Base-by-base conservation (phyloP, 1,140 invertebrate species). In the Caenorhabditis remanei region DNA sequence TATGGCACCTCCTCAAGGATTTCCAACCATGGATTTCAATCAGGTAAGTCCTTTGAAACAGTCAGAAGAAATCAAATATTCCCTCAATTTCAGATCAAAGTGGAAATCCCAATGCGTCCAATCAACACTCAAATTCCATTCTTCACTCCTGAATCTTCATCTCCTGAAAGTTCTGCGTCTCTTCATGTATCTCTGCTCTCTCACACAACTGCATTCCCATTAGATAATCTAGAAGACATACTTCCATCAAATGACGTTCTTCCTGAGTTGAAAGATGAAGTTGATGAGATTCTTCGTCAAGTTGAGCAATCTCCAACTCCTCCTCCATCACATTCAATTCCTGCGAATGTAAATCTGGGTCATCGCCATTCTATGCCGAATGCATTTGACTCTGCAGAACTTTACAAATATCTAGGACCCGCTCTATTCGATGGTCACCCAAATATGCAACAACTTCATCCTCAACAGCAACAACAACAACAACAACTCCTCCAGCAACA, bases 211-310 rank as follows among this genome's bases (percentile, higher is more conserved):
- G n/a, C 84, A 83, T 85, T 86, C 85, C 85, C 79, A n/a, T 46
- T 84, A n/a, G 71, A 53, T 67, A 56, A 63, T 43, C 41, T 83
- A 4, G 75, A 88, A 56, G 58, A 83, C 19, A 56, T 85, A 56
- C 65, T 87, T 43, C 61, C 86, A 19, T 84, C 21, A 46, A 83
- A 88, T 13, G 83, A 58, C 9, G 58, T 85, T 4, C 85, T 88
- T 32, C 88, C 88, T 9, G 88, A 88, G 41, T 43, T 88, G 40
- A 84, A 85, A 46, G 88, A 89, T 86, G 88, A 89, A 43, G 85
- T 89, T 14, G 88, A 87, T 63, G 88, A 89, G 56, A 88, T 87
- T 46, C 88, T 89, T 43, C 56, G 86, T 14, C 86, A 89, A 48
- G 88, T 89, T 55, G 82, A 87, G 63, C 46, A 75, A 43, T 79